These are phyloP conservation scores for Osmerus mordax DNA, from an alignment of 2,113 vertebrate species.

Conservation along the genomic window DNA sequence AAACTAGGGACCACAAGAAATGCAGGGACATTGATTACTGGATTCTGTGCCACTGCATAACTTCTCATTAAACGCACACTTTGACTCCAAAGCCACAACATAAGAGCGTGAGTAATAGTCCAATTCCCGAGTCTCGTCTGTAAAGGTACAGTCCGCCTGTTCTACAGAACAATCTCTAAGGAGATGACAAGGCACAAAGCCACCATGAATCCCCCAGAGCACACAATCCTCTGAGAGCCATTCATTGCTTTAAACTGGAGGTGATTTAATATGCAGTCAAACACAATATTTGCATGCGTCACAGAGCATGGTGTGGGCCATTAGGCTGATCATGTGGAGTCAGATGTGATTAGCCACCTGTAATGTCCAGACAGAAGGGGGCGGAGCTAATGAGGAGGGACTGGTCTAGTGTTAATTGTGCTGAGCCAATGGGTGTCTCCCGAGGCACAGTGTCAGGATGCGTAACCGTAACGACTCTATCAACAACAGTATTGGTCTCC, in stretches of 20 bases:
- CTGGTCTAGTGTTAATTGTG: constrained; percentile 48
- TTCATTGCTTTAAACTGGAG: constrained; percentile 24
- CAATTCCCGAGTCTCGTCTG: no score
- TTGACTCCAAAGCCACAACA: no score
- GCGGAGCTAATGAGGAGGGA: constrained; percentile 38
- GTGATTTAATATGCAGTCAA: constrained; percentile 43
- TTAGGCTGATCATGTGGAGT: constrained; percentile 21
- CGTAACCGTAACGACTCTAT: no score
- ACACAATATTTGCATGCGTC: constrained; percentile 50
- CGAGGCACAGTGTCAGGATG: not conserved
- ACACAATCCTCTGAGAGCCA: constrained; percentile 22
- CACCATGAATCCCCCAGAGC: not conserved
- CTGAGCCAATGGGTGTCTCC: constrained; percentile 35
- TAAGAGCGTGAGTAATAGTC: not conserved
- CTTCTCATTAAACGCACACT: no score
- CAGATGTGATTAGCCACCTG: constrained; percentile 2
- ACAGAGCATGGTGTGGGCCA: constrained; percentile 24
- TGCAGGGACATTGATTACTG: no score
- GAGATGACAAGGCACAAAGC: constrained; percentile 18
- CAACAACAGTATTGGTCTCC: not conserved
- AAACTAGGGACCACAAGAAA: no score
- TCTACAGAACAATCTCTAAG: not conserved
- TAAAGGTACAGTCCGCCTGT: no score
- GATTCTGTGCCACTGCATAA: no score
- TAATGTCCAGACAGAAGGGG: constrained; percentile 29